Conservation (phyloP, 2,797 vertebrate species). For the Tokudaia tokunoshimensis region DNA sequence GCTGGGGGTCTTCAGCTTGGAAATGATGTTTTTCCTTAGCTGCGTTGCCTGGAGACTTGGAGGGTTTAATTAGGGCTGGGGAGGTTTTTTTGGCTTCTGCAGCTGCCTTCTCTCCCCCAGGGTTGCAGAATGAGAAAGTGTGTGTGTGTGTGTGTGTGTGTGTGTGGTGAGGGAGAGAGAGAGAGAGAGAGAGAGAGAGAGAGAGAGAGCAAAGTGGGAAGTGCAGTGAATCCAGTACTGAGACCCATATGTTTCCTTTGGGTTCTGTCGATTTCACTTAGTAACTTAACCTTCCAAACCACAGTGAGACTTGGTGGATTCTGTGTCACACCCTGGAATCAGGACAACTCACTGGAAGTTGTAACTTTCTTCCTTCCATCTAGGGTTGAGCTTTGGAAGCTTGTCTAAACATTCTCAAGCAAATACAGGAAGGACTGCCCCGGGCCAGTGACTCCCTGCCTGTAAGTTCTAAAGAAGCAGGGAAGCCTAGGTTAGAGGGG, state of each 20-base stretch:
- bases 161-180: neutral
- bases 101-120: constrained; percentile 73
- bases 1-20: constrained; percentile 55
- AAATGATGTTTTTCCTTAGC: constrained; percentile 77
- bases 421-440: neutral
- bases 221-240: constrained; percentile 47
- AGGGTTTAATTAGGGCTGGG: constrained; percentile 76
- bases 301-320: constrained; percentile 51
- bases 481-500: neutral
- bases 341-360: constrained; percentile 26
- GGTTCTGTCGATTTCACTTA: constrained; percentile 78
- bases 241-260: constrained; percentile 58
- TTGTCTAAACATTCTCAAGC: constrained; percentile 28
- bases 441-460: neutral
- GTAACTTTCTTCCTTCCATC: constrained; percentile 30
- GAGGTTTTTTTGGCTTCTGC: constrained; percentile 69
- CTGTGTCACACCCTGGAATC: neutral
- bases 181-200: constrained; percentile 2
- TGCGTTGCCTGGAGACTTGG: constrained; percentile 80
- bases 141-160: neutral
- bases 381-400: neutral
- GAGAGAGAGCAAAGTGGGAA: constrained; percentile 12
- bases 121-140: neutral
- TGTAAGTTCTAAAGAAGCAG: neutral
- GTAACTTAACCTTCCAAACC: constrained; percentile 79